Base-by-base conservation (phyloP, 2,797 vertebrate genomes). In the Heteromormyrus szaboi region DNA sequence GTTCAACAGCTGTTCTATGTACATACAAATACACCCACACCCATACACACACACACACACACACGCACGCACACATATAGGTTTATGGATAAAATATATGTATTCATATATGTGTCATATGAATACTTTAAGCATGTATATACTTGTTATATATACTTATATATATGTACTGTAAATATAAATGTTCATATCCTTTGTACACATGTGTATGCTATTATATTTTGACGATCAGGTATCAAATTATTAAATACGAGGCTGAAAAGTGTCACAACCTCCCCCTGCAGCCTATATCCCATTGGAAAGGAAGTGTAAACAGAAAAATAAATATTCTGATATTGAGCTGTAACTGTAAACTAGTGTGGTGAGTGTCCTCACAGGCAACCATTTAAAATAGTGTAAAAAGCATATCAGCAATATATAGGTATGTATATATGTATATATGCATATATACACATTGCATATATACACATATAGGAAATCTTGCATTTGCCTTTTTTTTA, bases 81-180 rank as follows among this genome's bases (percentile, higher is more conserved):
- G 65, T 91, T 96, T 95, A 95, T 88, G 56, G 94, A 91, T 95
- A 96, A 96, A 96, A 96, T 95, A 96, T 96, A 95, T 96, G 95
- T 93, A 95, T 90, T 89, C 93, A 94, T 92, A 92, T 93, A 95
- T 98, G 98, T 98, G 97, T 95, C 95, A 91, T 90, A 94, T 93
- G 94, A 95, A 93, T 94, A 94, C 95, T 93, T 90, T 96, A 96
- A 96, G 96, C 96, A 96, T 94, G 91, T 93, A 93, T 93, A 94
- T 95, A 92, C 95, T 96, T 96, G 93, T 95, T 96, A 96, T 96
- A 96, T 93, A 95, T 90, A 90, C 94, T 94, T 97, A 97, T 98
- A 97, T 98, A 98, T 97, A 95, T 98, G 97, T 97, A 96, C 98
- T 97, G 95, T 97, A 96, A 95, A 96, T 94, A 95, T 96, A 96